Evolutionary conservation across 2,888 invertebrate species (phyloP).

Genomic region (Xiphydria camelus): DNA sequence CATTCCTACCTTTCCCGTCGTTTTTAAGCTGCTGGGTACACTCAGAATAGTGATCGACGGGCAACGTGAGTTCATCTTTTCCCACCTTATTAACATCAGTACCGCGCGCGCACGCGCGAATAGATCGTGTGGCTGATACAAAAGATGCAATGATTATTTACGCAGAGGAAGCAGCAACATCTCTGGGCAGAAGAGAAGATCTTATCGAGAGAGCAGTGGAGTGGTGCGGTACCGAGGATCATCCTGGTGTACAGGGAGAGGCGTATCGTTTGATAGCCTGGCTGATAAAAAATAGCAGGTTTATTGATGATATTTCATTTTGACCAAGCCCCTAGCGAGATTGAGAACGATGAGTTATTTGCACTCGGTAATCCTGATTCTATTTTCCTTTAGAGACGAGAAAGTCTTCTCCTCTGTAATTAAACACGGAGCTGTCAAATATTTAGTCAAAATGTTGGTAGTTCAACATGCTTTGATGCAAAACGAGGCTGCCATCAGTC

Average conservation of each 20-base stretch:
- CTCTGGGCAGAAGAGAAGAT: conserved; percentile 66
- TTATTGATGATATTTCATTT: neutral
- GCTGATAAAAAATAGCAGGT: conserved; percentile 71
- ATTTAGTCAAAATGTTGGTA: conserved; percentile 80
- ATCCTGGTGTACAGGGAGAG: conserved; percentile 83
- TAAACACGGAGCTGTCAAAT: conserved; percentile 69
- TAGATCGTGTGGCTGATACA: neutral
- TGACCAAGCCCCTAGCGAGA: neutral
- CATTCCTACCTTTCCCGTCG: conserved; percentile 75
- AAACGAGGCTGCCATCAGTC: conserved; percentile 76
- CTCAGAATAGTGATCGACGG: conserved; percentile 85
- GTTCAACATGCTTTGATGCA: conserved; percentile 88
- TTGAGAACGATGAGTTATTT: too few species aligned
- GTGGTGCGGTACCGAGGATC: conserved; percentile 79
- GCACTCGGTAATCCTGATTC: too few species aligned
- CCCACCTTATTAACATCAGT: neutral
- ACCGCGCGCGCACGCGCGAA: neutral
- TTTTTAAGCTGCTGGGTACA: conserved; percentile 84
- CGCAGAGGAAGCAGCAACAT: conserved; percentile 71
- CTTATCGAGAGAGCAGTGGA: conserved; percentile 71
- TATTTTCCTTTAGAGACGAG: conserved; percentile 43
- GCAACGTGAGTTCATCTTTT: conserved; percentile 67
- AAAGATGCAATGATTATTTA: neutral
- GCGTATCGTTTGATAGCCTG: conserved; percentile 79
- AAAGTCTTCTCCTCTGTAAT: conserved; percentile 59